Evolutionary conservation across 2,797 vertebrate genomes (phyloP), one percentile per base, ranked within the genome.

Genomic region (Oreochromis mossambicus): DNA sequence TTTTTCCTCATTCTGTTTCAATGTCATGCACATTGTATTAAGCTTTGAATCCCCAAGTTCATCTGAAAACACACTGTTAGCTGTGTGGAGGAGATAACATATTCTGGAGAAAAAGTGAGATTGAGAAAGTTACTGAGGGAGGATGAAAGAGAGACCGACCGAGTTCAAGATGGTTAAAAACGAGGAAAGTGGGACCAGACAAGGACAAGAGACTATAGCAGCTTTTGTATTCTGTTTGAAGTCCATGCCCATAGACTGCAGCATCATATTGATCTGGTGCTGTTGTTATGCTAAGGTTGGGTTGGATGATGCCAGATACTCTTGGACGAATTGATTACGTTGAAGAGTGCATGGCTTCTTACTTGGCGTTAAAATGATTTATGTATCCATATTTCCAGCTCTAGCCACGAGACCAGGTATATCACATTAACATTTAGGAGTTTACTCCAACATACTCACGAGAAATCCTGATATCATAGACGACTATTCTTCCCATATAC

Each of bases 281-380:
- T 86, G 85, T 82, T 89, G 89, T 90, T 93, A 89, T 93, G 85
- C 83, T 89, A 84, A 86, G 51, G 63, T 84, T 73, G 36, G 83
- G 24, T 66, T 77, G 79, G 87, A 88, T 84, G 84, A 86, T 83
- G 86, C 84, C 78, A 52, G 81, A 85, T 84, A 87, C 78, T 85
- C 77, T 66, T 61, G 81, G 54, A 87, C 68, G 79, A 87, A 92
- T 90, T 90, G 83, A 95, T 93, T 88, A 92, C 89, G 70, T 77
- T 85, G 86, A 88, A 78, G 75, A 83, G 83, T 63, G 75, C 86
- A 80, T 63, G 83, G 81, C 83, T 88, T 85, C 83, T 56, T 32
- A 82, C 76, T 24, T 56, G 55, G 84, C 21, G n/a, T 91, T 91
- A 87, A 86, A 80, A 88, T 91, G 77, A 95, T 93, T 93, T 88